Base-by-base conservation (phyloP, 2,888 invertebrate genomes). In the Xestia c-nigrum region DNA sequence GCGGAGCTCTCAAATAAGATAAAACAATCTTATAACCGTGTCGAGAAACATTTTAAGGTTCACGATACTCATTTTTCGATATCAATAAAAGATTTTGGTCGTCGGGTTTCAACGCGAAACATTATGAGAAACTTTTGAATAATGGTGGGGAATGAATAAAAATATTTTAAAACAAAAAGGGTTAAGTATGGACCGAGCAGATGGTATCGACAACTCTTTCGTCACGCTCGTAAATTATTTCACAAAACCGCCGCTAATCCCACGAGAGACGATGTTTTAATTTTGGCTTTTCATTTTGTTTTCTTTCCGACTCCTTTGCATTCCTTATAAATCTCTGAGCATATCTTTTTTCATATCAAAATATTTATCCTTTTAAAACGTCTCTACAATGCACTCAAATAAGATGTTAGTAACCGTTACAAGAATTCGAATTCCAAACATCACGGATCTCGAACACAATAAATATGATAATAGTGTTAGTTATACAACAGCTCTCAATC, bases 191-290 rank as follows among this genome's bases (percentile, higher is more conserved):
- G 93, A 84, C 91, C 90, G 92, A 92, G 94, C 94, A 95, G 96
- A 96, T 96, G 95, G 92, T 96, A 96, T 96, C 96, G 95, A 94
- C 94, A 94, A 93, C 92, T 93, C 94, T 94, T 96, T 94, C 96
- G 96, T 96, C 96, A 96, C 96, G 96, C 95, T 95, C 95, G 94
- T 96, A 96, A 96, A 96, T 96, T 95, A 96, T 96, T 95, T 95
- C 93, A 94, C 94, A 94, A 96, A 96, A 94, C 95, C 95, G 93
- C 94, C 93, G 95, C 96, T 95, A 96, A 96, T 96, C 95, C 93
- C 93, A 92, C 92, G 93, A 93, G 90, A 87, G 90, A 88, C 94
- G 94, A 96, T 95, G 95, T 96, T 96, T 96, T 96, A 96, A 96
- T 96, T 96, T 95, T 94, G 93, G 88, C 90, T 93, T 92, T 92